These are phyloP conservation scores for Monopterus albus DNA, from an alignment of 2,113 vertebrate genomes.

Conservation along the genomic window DNA sequence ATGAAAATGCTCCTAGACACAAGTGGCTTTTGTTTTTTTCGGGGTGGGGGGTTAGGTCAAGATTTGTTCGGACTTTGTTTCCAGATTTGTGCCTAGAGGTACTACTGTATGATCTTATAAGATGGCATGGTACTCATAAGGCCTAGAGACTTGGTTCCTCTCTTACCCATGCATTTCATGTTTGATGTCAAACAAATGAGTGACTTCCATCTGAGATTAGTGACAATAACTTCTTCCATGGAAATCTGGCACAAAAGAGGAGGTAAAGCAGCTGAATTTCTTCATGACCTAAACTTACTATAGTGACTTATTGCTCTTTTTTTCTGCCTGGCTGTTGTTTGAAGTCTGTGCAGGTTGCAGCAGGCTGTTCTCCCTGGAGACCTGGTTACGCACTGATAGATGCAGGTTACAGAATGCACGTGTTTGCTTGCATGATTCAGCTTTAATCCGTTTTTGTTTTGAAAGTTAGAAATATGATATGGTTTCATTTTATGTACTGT, in stretches of 20 bases:
- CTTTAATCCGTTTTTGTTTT: conserved; percentile 33
- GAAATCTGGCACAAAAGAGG: conserved; percentile 31
- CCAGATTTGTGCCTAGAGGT: conserved; percentile 40
- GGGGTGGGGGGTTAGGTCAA: conserved; percentile 37
- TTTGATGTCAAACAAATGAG: conserved; percentile 30
- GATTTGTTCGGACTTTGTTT: conserved; percentile 29
- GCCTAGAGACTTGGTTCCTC: conserved; percentile 15
- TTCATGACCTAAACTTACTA: background rate
- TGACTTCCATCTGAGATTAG: conserved; percentile 16
- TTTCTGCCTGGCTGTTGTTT: conserved; percentile 25
- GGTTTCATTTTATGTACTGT: conserved; percentile 29
- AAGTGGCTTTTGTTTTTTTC: conserved; percentile 50
- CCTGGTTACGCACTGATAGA: conserved; percentile 18
- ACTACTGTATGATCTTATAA: conserved; percentile 22
- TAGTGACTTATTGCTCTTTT: background rate
- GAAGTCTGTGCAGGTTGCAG: conserved; percentile 1
- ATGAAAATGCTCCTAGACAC: conserved; percentile 52
- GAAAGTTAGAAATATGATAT: background rate
- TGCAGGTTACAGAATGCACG: conserved; percentile 10
- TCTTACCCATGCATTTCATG: conserved; percentile 23
- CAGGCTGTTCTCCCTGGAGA: background rate
- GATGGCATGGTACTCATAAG: conserved; percentile 22
- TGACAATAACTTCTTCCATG: conserved; percentile 11
- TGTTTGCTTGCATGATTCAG: conserved; percentile 17
- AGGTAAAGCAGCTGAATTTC: conserved; percentile 3